phyloP scores from a whole-genome alignment of 2,797 vertebrate species.

The Thripadectes ignobilis region DNA sequence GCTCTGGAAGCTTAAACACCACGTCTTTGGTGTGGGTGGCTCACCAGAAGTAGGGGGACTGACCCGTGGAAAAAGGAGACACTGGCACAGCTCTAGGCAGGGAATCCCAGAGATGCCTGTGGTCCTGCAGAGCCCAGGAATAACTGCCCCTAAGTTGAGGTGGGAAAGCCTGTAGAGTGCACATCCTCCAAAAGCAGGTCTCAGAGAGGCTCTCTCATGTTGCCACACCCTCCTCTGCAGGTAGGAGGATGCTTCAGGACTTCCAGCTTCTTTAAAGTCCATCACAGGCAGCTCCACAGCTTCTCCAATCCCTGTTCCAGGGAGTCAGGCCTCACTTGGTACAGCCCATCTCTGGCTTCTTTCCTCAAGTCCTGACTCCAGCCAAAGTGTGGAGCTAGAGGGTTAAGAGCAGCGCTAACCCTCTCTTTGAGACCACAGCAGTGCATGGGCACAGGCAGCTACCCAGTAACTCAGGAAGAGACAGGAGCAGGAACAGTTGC shows the following conservation, averaged over 20 bases:
- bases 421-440: rapidly evolving
- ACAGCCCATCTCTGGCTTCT: not conserved
- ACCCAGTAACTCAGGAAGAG: not conserved
- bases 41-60: not conserved
- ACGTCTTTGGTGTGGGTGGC: not conserved
- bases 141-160: not conserved
- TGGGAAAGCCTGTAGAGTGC: not conserved
- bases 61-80: not conserved
- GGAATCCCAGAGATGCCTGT: not conserved
- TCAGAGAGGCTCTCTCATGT: not conserved
- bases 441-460: not conserved
- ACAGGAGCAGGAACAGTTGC: not conserved
- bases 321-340: not conserved
- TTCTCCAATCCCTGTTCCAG: not conserved
- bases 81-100: not conserved
- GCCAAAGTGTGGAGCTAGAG: not conserved
- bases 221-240: not conserved
- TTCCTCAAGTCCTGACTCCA: not conserved
- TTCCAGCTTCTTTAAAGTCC: not conserved
- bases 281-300: not conserved
- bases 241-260: not conserved
- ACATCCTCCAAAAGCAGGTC: not conserved
- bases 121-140: not conserved
- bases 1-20: not conserved
- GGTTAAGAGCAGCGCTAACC: not conserved